Evolutionary conservation across 2,888 invertebrate species (phyloP).

Genomic region (Rhagophthalmus giganteus): DNA sequence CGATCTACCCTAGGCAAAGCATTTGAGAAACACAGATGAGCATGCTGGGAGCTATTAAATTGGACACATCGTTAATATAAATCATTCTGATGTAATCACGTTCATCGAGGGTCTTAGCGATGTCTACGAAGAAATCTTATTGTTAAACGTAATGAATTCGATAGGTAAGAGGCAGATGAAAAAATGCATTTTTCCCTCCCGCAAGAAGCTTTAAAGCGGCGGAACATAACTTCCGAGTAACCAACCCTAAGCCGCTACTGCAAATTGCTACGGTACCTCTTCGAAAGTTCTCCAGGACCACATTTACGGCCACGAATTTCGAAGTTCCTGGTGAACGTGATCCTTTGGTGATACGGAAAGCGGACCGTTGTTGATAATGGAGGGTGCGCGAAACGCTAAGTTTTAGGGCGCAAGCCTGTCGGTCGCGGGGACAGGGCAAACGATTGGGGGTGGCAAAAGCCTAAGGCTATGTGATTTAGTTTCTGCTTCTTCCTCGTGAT

Average conservation of each 20-base stretch:
- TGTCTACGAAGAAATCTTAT: conserved; percentile 28
- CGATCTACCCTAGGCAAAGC: conserved; percentile 49
- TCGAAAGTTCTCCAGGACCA: conserved; percentile 18
- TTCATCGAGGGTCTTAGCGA: conserved; percentile 30
- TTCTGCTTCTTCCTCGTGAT: conserved; percentile 48
- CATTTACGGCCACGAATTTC: conserved; percentile 26
- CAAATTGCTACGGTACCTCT: conserved; percentile 8
- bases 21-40: conserved; percentile 54
- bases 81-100: conserved; percentile 52
- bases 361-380: conserved; percentile 29
- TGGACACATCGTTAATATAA: conserved; percentile 53
- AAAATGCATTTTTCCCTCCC: too few species aligned
- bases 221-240: too few species aligned
- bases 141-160: conserved; percentile 24
- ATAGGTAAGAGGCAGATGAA: too few species aligned
- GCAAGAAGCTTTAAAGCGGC: too few species aligned
- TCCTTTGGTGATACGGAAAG: conserved; percentile 28
- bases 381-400: conserved; percentile 47
- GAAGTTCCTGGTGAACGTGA: conserved; percentile 24
- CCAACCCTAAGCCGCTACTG: too few species aligned
- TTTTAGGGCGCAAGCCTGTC: conserved; percentile 51
- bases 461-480: conserved; percentile 54
- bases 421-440: conserved; percentile 46
- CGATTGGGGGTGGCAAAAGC: conserved; percentile 52
- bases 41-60: conserved; percentile 55